These are phyloP conservation scores for Protobothrops mucrosquamatus DNA, from an alignment of 2,113 vertebrate genomes.

Conservation along the genomic window DNA sequence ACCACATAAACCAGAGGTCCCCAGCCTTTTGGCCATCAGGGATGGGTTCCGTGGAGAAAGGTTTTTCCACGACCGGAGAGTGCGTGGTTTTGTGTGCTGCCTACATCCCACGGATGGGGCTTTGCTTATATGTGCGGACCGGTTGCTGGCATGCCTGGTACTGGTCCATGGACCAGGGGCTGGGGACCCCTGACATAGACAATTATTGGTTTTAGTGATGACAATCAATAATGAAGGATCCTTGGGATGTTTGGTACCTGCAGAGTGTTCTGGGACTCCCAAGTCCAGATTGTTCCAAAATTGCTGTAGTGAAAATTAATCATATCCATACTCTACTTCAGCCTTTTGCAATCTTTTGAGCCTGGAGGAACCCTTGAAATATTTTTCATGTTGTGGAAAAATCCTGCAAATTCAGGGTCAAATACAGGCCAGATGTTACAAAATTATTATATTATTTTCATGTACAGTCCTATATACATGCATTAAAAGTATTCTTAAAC, in stretches of 20 bases:
- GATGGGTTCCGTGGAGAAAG: too few relatives aligned
- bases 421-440: not conserved
- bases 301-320: not conserved
- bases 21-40: too few relatives aligned
- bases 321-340: not conserved
- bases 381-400: not conserved
- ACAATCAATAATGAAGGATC: not conserved
- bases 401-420: not conserved
- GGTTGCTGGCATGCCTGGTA: too few relatives aligned
- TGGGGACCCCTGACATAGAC: not conserved
- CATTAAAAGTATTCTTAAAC: not conserved
- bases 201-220: not conserved
- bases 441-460: not conserved
- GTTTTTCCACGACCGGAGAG: too few relatives aligned
- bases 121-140: too few relatives aligned
- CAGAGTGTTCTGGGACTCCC: not conserved
- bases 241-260: not conserved
- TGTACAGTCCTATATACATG: not conserved
- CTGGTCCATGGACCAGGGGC: too few relatives aligned
- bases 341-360: not conserved
- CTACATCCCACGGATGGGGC: too few relatives aligned
- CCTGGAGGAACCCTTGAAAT: not conserved
- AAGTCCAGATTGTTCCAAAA: not conserved
- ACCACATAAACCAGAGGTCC: not conserved
- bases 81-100: too few relatives aligned